phyloP scores from a whole-genome alignment of 1,140 invertebrate genomes.

The Drosophila arizonae region DNA sequence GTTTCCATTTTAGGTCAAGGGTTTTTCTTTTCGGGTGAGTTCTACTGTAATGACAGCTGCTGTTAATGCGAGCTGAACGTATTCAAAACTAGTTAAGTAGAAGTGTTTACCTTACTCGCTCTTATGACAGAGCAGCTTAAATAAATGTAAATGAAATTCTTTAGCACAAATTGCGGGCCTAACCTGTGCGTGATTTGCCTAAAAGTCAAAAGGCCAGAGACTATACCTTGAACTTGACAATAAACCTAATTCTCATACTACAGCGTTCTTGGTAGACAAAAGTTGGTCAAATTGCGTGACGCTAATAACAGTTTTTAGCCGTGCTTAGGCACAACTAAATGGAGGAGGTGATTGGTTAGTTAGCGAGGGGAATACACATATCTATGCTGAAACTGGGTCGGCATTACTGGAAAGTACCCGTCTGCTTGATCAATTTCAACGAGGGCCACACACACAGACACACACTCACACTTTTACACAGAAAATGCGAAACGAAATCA shows the following conservation, averaged over 20 bases:
- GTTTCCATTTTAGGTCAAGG: slow-evolving; percentile 41
- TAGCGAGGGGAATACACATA: not conserved
- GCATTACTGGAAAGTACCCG: slow-evolving; percentile 31
- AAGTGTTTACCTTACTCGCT: too few relatives aligned
- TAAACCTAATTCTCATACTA: slow-evolving; percentile 9
- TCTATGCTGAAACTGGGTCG: slow-evolving; percentile 51
- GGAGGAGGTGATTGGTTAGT: slow-evolving; percentile 7
- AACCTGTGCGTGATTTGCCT: not conserved
- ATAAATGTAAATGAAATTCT: not conserved
- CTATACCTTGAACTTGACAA: slow-evolving; percentile 66
- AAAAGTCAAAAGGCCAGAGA: not conserved
- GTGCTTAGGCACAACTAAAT: slow-evolving; percentile 25
- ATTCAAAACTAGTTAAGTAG: not conserved
- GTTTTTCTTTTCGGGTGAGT: not conserved
- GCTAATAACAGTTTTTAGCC: slow-evolving; percentile 40
- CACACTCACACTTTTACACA: not conserved
- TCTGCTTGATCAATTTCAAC: slow-evolving; percentile 57
- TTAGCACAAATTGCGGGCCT: too few relatives aligned
- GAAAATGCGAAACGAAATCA: slow-evolving; percentile 58
- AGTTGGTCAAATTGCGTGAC: slow-evolving; percentile 59
- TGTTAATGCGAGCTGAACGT: slow-evolving; percentile 1
- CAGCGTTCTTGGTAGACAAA: slow-evolving; percentile 12
- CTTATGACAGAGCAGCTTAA: not conserved
- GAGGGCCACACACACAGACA: slow-evolving; percentile 56
- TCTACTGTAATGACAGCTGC: slow-evolving; percentile 8